Percentiles rank a stretch among this genome's conserved stretches.
Conservation (phyloP, 1,140 invertebrate genomes). For the Octopus sinensis region DNA sequence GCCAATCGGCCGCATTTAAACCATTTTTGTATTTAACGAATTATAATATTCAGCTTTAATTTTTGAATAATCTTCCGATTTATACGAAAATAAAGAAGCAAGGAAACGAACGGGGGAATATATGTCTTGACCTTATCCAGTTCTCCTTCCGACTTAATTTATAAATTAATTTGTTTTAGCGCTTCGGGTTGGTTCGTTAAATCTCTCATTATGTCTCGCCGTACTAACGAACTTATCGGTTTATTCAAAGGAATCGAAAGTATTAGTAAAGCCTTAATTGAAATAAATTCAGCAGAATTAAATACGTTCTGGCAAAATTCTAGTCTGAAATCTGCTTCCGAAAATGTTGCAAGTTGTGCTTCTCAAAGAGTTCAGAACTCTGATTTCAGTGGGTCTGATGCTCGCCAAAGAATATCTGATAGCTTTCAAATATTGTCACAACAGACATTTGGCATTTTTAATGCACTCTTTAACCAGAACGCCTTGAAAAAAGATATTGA, state of each 20-base stretch:
- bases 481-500: not conserved
- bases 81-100: too few species aligned
- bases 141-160: too few species aligned
- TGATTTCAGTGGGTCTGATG: not conserved
- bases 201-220: slow-evolving; percentile 34
- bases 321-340: slow-evolving; percentile 38
- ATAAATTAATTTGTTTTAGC: too few species aligned
- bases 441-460: not conserved
- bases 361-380: slow-evolving; percentile 32
- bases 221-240: slow-evolving; percentile 38
- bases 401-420: not conserved
- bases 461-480: not conserved
- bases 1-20: too few species aligned
- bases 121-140: too few species aligned
- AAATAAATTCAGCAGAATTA: slow-evolving; percentile 38
- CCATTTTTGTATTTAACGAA: too few species aligned
- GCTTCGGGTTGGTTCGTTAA: too few species aligned
- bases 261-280: slow-evolving; percentile 39
- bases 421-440: not conserved
- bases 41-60: too few species aligned
- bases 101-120: too few species aligned
- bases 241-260: slow-evolving; percentile 44
- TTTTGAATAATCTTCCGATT: too few species aligned
- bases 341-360: slow-evolving; percentile 32
- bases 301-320: slow-evolving; percentile 45